A percentile compares a stretch with the other conserved stretches of the same genome.
Evolutionary conservation across 2,797 vertebrate species (phyloP).

Genomic region (Urophycis tenuis): DNA sequence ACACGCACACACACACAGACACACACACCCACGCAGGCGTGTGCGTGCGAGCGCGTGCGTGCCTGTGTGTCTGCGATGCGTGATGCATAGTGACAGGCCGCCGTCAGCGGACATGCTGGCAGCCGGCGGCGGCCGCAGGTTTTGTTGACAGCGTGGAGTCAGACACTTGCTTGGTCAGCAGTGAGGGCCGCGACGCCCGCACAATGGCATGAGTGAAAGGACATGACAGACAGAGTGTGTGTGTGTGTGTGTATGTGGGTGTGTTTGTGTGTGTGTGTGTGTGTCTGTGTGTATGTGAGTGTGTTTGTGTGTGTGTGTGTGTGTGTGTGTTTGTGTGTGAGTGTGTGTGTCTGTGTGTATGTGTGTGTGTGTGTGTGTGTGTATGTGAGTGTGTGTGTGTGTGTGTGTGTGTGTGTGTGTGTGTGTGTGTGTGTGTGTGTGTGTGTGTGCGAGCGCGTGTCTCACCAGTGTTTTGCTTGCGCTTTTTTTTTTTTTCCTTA

Average conservation of each 20-base stretch:
- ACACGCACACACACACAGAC: no score
- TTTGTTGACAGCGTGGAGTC: slow-evolving; percentile 13
- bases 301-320: neutral
- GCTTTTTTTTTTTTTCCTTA: neutral
- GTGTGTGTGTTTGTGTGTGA: neutral
- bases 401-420: neutral
- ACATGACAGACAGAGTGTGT: neutral
- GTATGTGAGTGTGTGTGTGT: neutral
- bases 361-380: neutral
- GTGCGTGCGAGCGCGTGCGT: neutral
- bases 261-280: neutral
- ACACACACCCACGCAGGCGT: no score
- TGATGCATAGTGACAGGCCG: slow-evolving; percentile 16
- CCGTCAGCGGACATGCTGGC: neutral
- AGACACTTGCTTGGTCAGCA: slow-evolving; percentile 20
- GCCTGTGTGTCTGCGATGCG: neutral
- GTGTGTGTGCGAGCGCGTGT: neutral
- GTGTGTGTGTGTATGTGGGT: neutral
- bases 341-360: neutral
- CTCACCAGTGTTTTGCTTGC: neutral
- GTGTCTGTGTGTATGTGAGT: no score
- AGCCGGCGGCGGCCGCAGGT: neutral
- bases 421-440: slow-evolving; percentile 1
- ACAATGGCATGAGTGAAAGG: neutral
- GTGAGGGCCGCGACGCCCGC: neutral